Evolutionary conservation across 2,113 vertebrate genomes (phyloP).

Genomic region (Trogon surrucura): DNA sequence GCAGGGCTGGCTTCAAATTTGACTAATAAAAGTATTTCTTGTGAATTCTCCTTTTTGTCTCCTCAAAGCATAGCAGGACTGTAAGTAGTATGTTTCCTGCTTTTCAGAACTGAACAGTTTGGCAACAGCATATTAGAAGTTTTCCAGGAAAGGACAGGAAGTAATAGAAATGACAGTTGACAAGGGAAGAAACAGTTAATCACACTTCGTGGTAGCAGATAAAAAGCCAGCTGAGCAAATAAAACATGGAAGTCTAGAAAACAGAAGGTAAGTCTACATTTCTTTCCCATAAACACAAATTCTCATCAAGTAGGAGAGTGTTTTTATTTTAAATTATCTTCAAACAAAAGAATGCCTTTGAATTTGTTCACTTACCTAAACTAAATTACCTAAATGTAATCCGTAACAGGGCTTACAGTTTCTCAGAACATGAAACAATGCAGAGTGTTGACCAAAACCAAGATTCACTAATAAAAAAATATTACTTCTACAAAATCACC

Average conservation of each 20-base stretch:
- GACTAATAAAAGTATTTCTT: background rate
- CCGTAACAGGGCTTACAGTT: background rate
- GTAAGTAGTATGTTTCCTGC: background rate
- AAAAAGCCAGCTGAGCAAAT: background rate
- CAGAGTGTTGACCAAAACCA: background rate
- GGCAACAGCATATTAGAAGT: background rate
- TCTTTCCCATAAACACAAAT: background rate
- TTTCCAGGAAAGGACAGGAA: background rate
- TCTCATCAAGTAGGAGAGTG: background rate
- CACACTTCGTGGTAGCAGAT: background rate
- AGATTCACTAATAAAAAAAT: background rate
- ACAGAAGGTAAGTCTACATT: background rate
- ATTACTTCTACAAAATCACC: background rate
- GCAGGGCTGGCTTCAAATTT: accelerated
- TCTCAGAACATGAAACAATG: background rate
- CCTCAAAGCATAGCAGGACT: accelerated
- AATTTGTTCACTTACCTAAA: background rate
- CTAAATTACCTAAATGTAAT: background rate
- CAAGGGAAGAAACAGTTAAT: background rate
- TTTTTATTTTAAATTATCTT: background rate
- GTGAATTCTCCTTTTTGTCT: background rate
- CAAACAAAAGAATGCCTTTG: background rate
- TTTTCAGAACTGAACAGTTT: background rate
- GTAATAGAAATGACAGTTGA: background rate
- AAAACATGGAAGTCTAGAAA: background rate